A percentile compares a stretch with the other conserved stretches of the same genome.
phyloP scores from a whole-genome alignment of 2,888 invertebrate species.

The Caenorhabditis auriculariae region DNA sequence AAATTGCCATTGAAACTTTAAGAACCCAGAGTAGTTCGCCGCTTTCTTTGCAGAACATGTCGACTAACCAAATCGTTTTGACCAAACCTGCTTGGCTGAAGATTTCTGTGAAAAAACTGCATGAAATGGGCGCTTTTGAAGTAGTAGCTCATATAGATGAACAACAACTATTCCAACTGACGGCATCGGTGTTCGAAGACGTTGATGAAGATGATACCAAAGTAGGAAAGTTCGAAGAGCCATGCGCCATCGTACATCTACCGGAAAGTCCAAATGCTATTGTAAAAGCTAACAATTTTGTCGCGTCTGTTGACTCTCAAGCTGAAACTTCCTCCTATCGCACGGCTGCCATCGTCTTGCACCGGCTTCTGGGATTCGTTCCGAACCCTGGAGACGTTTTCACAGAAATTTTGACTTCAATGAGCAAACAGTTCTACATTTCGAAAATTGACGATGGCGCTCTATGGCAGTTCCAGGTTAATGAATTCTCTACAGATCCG shows the following conservation, averaged over 20 bases:
- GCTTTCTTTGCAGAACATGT: conserved; percentile 22
- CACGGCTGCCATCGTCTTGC: conserved; percentile 21
- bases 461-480: conserved; percentile 29
- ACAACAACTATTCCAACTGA: conserved; percentile 12
- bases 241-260: conserved; percentile 12
- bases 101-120: conserved; percentile 9
- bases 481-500: no score
- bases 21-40: conserved; percentile 14
- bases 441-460: conserved; percentile 29
- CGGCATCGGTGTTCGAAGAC: conserved; percentile 5
- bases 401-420: conserved; percentile 16
- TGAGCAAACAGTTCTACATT: conserved; percentile 15
- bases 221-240: conserved; percentile 14
- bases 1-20: conserved; percentile 23
- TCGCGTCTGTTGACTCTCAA: conserved; percentile 20
- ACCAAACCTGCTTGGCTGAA: conserved; percentile 25
- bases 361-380: conserved; percentile 23
- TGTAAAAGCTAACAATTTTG: conserved; percentile 13
- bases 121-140: conserved; percentile 7
- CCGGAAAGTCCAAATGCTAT: conserved; percentile 22
- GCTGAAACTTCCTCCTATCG: conserved; percentile 23
- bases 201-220: conserved; percentile 16
- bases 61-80: conserved; percentile 12
- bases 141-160: conserved; percentile 19
- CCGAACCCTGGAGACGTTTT: conserved; percentile 26